phyloP scores from a whole-genome alignment of 2,113 vertebrate genomes.

The Mohoua ochrocephala region DNA sequence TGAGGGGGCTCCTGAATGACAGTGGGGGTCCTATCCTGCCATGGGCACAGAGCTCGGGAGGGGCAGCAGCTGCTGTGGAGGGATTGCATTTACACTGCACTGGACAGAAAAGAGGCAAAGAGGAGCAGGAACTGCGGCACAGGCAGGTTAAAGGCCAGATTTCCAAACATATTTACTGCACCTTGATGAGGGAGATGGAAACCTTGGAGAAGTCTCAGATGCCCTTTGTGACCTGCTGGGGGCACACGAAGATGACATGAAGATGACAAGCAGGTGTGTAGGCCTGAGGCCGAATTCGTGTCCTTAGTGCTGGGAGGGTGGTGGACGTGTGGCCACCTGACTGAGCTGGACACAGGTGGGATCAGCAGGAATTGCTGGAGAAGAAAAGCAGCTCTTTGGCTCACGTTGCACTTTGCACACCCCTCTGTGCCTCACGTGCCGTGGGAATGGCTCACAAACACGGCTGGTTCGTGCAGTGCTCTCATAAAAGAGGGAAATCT shows the following conservation, averaged over 20 bases:
- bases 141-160: background rate
- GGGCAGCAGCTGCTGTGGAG: background rate
- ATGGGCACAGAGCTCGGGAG: background rate
- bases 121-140: background rate
- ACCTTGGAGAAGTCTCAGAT: background rate
- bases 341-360: background rate
- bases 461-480: accelerated
- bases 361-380: background rate
- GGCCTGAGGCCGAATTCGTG: background rate
- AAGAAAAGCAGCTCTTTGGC: background rate
- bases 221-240: background rate
- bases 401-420: accelerated
- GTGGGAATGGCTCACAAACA: background rate
- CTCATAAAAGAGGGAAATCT: background rate
- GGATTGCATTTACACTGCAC: background rate
- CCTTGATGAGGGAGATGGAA: background rate
- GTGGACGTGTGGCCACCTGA: accelerated
- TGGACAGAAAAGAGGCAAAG: background rate
- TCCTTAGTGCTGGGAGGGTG: background rate
- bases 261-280: background rate
- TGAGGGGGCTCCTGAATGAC: background rate
- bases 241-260: background rate
- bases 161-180: background rate
- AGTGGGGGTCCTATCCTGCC: background rate
- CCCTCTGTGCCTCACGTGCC: background rate